Conservation (phyloP, 2,888 invertebrate genomes). For the Melanargia galathea region DNA sequence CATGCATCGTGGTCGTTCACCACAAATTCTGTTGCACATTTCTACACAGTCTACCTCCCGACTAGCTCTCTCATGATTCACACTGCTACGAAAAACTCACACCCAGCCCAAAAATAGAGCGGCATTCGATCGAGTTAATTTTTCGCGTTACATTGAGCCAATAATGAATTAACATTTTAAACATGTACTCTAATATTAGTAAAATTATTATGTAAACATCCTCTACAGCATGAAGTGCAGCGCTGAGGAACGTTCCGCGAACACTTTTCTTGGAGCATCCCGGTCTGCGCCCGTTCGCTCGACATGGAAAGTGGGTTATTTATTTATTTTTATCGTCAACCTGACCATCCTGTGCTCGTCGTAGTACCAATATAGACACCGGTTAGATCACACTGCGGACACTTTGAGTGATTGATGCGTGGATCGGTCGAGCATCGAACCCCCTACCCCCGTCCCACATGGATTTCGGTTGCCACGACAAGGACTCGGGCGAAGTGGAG, state of each 20-base stretch:
- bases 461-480: conserved; percentile 85
- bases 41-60: no score
- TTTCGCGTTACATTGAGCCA: conserved; percentile 24
- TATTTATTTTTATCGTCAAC: conserved; percentile 68
- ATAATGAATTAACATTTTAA: conserved; percentile 38
- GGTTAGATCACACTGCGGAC: conserved; percentile 68
- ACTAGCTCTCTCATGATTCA: not conserved
- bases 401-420: conserved; percentile 53
- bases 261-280: conserved; percentile 67
- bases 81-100: not conserved
- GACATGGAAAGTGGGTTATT: conserved; percentile 78
- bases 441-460: conserved; percentile 68
- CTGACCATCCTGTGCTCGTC: conserved; percentile 62
- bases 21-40: no score
- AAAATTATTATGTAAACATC: conserved; percentile 71
- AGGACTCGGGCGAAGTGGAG: conserved; percentile 86
- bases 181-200: conserved; percentile 55
- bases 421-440: conserved; percentile 54
- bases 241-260: conserved; percentile 54
- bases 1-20: no score
- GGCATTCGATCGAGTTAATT: conserved; percentile 15
- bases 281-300: conserved; percentile 64
- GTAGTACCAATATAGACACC: conserved; percentile 73
- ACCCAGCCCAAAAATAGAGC: conserved; percentile 8
- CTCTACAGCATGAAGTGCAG: conserved; percentile 61